A percentile compares a stretch with the other conserved stretches of the same genome.
Evolutionary conservation across 2,888 invertebrate genomes (phyloP).

Genomic region (Hyalella azteca): DNA sequence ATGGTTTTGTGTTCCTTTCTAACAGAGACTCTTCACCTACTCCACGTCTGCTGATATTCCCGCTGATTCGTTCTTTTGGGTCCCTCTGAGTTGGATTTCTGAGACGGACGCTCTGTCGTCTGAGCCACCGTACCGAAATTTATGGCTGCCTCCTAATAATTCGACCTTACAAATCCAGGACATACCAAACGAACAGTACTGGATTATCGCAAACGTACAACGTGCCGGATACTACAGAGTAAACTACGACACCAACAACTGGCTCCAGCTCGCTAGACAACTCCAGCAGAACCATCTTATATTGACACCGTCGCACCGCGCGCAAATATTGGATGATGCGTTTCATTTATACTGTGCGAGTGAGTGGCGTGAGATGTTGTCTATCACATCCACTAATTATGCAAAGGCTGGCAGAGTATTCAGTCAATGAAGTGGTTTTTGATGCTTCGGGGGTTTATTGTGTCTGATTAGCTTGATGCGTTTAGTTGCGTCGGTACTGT

Average conservation of each 20-base stretch:
- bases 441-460: no score
- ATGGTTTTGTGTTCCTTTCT: no score
- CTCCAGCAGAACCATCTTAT: background rate
- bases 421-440: no score
- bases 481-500: no score
- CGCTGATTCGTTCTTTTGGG: background rate
- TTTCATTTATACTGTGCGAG: conserved; percentile 2
- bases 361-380: no score
- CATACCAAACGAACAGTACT: background rate
- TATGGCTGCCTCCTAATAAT: background rate
- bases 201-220: background rate
- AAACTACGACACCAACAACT: conserved; percentile 1
- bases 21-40: conserved; percentile 7
- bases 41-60: background rate
- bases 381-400: no score
- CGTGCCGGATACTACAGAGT: background rate
- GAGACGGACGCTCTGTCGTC: background rate
- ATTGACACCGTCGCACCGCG: background rate
- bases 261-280: background rate
- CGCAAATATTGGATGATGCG: conserved; percentile 11
- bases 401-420: no score
- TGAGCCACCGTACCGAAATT: background rate
- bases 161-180: background rate
- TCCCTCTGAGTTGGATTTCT: background rate
- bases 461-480: no score